Percentiles rank a stretch among this genome's conserved stretches.
Conservation (phyloP, 2,113 vertebrate genomes). For the Microcebus jonahi region DNA sequence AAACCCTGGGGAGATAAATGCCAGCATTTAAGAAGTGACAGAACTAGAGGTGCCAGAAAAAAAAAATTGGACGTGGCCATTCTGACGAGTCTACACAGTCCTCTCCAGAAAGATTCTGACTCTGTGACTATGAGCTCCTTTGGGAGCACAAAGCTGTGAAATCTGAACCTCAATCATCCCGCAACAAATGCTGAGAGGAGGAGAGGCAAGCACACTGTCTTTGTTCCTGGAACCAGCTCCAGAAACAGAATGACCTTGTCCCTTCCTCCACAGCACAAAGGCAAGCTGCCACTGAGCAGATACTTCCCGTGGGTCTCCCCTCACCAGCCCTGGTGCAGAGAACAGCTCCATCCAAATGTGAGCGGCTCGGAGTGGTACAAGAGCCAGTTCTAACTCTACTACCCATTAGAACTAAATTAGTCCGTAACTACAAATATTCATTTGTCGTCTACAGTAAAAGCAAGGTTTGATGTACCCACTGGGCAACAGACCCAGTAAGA, state of each 20-base stretch:
- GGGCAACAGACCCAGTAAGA: neutral
- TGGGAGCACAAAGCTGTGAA: neutral
- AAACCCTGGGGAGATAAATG: neutral
- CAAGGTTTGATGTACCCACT: neutral
- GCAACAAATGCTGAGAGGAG: neutral
- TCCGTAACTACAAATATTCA: neutral
- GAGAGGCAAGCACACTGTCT: neutral
- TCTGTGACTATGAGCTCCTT: neutral
- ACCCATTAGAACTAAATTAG: neutral
- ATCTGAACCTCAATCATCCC: neutral
- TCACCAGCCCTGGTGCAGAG: neutral
- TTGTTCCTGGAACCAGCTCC: neutral
- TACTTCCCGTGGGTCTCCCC: neutral
- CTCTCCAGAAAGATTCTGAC: neutral
- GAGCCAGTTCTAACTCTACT: neutral
- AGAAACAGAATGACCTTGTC: neutral
- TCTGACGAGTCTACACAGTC: neutral
- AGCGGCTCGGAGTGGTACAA: neutral
- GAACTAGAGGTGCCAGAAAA: neutral
- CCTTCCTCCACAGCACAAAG: neutral
- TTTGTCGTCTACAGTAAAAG: neutral
- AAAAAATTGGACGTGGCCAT: neutral
- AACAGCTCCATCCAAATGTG: neutral
- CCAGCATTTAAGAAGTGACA: neutral
- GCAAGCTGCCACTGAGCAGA: neutral